Evolutionary conservation across 2,888 invertebrate genomes (phyloP), one percentile per base, ranked within the genome.

Genomic region (Scrobipalpa atriplicella): DNA sequence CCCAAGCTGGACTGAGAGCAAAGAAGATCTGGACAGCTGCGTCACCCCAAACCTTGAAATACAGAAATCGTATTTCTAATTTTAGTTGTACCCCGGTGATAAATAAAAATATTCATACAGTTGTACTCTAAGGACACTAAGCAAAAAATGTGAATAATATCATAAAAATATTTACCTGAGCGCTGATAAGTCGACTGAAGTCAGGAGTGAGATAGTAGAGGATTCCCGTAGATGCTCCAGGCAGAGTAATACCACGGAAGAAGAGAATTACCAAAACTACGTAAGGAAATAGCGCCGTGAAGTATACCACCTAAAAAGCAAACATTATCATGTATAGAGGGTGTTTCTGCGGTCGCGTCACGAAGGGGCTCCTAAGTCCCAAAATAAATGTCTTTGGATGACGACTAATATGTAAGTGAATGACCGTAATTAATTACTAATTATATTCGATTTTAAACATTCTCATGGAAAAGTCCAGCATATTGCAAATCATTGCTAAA

Each of bases 11-110:
- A 76, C 97, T 96, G 29, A 97, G 87, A 0, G 97, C 97, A 83
- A 97, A 98, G 87, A 98, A 97, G 78, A 97, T 97, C 86, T 97
- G 97, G 21, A 97, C 96, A 0, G 96, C 96, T 0, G 97, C 96
- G 80, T 97, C 96, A 60, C 96, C 96, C 96, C 96, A 96, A 13
- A 96, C 96, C 95, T 95, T 69, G 47, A 73, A 77, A 10, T 66
- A 41, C 65, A 7, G 18, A 39, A 21, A 29, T 3, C 29, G 5
- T 29, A 3, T 29, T 29, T 29, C 5, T 29, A n/a, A n/a, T n/a
- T n/a, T n/a, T n/a, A n/a, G n/a, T n/a, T n/a, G n/a, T n/a, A n/a
- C n/a, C n/a, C n/a, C n/a, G n/a, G n/a, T n/a, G n/a, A n/a, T n/a
- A n/a, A n/a, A n/a, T n/a, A n/a, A n/a, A n/a, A n/a, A n/a, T n/a